phyloP scores from a whole-genome alignment of 2,113 vertebrate species.

The Hippocampus mohnikei region DNA sequence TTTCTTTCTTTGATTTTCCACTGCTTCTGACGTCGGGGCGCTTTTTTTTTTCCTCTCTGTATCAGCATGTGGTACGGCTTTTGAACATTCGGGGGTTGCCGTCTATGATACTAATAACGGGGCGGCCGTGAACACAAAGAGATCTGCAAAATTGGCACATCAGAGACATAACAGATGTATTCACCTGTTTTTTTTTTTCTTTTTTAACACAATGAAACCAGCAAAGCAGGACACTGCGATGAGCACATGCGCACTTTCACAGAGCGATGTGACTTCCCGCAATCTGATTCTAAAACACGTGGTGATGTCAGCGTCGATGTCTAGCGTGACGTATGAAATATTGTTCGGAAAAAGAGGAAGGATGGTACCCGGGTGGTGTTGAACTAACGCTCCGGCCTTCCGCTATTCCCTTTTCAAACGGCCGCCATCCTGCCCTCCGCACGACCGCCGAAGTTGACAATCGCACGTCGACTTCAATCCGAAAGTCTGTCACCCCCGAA shows the following conservation, averaged over 20 bases:
- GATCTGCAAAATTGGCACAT: background rate
- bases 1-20: slow-evolving; percentile 37
- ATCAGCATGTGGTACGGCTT: slow-evolving; percentile 3
- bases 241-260: background rate
- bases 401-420: too few species aligned
- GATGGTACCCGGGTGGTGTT: background rate
- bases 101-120: slow-evolving; percentile 29
- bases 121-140: background rate
- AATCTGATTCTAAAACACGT: background rate
- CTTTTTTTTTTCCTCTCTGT: background rate
- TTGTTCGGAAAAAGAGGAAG: background rate
- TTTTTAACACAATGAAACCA: background rate
- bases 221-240: background rate
- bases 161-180: background rate
- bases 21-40: background rate
- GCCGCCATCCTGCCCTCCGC: too few species aligned
- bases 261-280: background rate
- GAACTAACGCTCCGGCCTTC: background rate
- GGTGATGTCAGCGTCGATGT: background rate
- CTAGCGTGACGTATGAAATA: background rate
- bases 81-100: slow-evolving; percentile 21
- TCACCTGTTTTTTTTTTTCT: background rate
- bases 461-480: too few species aligned
- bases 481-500: too few species aligned
- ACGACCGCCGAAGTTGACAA: too few species aligned